phyloP scores from a whole-genome alignment of 1,140 invertebrate genomes.

The Globodera rostochiensis region DNA sequence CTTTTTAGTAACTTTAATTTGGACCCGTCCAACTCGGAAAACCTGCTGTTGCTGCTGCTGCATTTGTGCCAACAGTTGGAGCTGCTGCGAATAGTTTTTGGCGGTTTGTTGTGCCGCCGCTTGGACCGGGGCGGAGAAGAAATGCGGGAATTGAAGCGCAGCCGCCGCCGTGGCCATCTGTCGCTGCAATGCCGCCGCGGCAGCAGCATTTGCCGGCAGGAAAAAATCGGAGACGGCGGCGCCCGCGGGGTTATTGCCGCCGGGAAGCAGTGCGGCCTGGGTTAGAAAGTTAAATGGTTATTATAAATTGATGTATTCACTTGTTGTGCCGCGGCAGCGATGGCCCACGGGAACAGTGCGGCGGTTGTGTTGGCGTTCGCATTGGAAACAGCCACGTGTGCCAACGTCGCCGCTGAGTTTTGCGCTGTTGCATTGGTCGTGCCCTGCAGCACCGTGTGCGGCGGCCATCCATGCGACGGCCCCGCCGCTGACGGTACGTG shows the following conservation, averaged over 20 bases:
- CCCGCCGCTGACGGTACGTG: neutral
- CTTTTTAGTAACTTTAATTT: neutral
- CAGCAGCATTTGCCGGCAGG: conserved; percentile 13
- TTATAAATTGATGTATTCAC: neutral
- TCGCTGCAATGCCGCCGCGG: conserved; percentile 16
- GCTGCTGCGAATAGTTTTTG: conserved; percentile 26
- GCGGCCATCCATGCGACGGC: neutral
- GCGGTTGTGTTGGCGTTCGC: neutral
- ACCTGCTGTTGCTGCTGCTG: conserved; percentile 15
- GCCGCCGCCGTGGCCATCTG: conserved; percentile 26
- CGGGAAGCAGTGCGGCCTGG: neutral
- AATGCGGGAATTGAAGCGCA: conserved; percentile 25
- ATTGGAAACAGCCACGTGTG: conserved; percentile 6
- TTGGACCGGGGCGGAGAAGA: conserved; percentile 21
- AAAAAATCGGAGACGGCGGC: neutral
- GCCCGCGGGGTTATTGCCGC: neutral
- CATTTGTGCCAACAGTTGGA: conserved; percentile 24
- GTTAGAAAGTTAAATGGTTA: neutral
- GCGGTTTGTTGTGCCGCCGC: conserved; percentile 26
- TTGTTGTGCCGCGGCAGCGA: conserved; percentile 29
- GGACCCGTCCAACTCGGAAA: neutral
- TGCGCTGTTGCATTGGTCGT: conserved; percentile 6
- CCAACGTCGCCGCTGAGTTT: conserved; percentile 10
- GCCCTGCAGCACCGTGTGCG: conserved; percentile 12
- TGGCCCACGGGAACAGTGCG: conserved; percentile 27